Percentiles rank a stretch among this genome's conserved stretches.
Conservation (phyloP, 2,888 invertebrate species). For the Sympetrum striolatum region DNA sequence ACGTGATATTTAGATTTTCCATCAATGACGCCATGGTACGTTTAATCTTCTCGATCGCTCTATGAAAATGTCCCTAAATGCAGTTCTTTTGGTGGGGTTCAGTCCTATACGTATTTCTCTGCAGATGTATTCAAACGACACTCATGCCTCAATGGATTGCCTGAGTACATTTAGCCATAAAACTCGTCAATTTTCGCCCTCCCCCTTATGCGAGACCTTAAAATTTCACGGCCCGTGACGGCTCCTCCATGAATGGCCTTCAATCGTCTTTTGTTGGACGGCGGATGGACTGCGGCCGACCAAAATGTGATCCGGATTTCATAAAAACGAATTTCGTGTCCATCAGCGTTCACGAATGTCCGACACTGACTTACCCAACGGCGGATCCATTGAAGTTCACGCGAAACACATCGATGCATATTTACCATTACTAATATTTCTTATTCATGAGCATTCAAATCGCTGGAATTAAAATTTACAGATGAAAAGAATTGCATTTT, state of each 20-base stretch:
- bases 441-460: too few species aligned
- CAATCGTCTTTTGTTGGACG: background rate
- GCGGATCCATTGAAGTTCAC: background rate
- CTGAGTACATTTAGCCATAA: slow-evolving; percentile 34
- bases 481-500: too few species aligned
- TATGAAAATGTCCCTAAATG: too few species aligned
- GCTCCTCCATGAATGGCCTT: background rate
- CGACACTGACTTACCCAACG: too few species aligned
- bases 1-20: too few species aligned
- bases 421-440: too few species aligned
- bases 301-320: background rate
- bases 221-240: slow-evolving; percentile 38
- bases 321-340: background rate
- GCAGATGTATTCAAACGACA: background rate
- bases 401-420: background rate
- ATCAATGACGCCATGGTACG: too few species aligned
- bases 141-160: background rate
- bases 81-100: too few species aligned
- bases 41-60: too few species aligned
- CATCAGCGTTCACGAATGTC: background rate
- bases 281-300: background rate
- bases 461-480: too few species aligned
- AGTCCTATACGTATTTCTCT: too few species aligned
- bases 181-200: background rate
- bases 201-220: background rate